A percentile compares a stretch with the other conserved stretches of the same genome.
phyloP scores from a whole-genome alignment of 2,797 vertebrate species.

The Coluber constrictor region DNA sequence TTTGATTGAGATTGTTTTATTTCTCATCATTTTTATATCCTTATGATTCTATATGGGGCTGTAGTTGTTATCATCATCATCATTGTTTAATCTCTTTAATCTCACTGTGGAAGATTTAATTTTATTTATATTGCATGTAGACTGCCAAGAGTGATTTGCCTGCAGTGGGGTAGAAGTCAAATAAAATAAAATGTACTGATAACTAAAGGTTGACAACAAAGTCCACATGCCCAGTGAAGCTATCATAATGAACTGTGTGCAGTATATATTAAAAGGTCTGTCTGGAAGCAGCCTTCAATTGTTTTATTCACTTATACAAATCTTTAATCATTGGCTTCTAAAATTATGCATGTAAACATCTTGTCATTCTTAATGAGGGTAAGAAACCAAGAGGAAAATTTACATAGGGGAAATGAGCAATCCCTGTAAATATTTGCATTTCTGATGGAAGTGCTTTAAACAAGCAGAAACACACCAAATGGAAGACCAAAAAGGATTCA shows the following conservation, averaged over 20 bases:
- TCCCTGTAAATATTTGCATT: background rate
- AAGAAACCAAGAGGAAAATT: background rate
- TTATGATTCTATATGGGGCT: background rate
- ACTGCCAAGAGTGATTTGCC: background rate
- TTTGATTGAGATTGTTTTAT: background rate
- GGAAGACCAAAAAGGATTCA: background rate
- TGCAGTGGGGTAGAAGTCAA: background rate
- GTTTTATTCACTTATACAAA: background rate
- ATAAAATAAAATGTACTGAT: background rate
- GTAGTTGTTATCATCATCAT: background rate
- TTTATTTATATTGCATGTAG: background rate
- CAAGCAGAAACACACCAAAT: background rate
- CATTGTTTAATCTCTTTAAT: background rate
- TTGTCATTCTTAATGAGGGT: background rate
- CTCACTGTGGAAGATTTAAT: background rate
- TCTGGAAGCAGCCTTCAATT: background rate
- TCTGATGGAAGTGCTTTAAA: background rate
- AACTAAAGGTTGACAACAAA: background rate
- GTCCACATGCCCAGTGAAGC: background rate
- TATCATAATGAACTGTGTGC: background rate
- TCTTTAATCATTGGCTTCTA: background rate
- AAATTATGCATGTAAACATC: background rate
- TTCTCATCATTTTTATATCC: background rate
- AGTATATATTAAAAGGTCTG: background rate
- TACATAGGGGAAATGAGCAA: background rate